These are phyloP conservation scores for Triplophysa dalaica DNA, from an alignment of 2,113 vertebrate genomes.

Conservation along the genomic window DNA sequence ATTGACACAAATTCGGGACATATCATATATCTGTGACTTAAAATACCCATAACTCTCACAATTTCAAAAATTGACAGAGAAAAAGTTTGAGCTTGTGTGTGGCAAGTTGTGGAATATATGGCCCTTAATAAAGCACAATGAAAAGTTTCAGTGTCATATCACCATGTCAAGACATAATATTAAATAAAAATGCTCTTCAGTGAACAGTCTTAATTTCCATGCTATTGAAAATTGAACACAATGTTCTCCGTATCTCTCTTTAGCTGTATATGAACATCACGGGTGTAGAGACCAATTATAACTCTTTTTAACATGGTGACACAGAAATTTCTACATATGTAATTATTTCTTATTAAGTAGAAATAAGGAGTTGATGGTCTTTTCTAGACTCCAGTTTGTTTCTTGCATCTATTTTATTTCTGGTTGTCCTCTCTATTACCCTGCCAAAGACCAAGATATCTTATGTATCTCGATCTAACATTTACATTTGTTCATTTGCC, in stretches of 20 bases:
- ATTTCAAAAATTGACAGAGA: not conserved
- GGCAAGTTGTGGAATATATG: not conserved
- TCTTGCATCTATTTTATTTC: too few relatives aligned
- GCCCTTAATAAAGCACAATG: not conserved
- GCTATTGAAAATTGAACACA: not conserved
- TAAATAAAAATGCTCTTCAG: slow-evolving; percentile 10
- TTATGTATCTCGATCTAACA: too few relatives aligned
- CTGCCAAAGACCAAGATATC: too few relatives aligned
- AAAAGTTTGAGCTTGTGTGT: slow-evolving; percentile 4
- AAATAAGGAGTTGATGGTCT: too few relatives aligned
- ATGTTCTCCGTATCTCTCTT: not conserved
- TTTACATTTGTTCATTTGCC: too few relatives aligned
- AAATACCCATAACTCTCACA: not conserved
- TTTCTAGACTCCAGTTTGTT: too few relatives aligned
- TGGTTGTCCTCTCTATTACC: too few relatives aligned
- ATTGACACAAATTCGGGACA: slow-evolving; percentile 16
- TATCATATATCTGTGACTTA: not conserved
- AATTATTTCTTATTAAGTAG: too few relatives aligned
- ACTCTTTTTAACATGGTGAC: too few relatives aligned
- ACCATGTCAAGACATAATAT: not conserved
- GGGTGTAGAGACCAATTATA: too few relatives aligned
- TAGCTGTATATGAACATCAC: too few relatives aligned
- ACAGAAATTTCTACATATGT: too few relatives aligned
- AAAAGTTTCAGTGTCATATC: slow-evolving; percentile 2
- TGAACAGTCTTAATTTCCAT: not conserved